These are phyloP conservation scores for Calycopis cecrops DNA, from an alignment of 1,140 invertebrate species.

Conservation along the genomic window DNA sequence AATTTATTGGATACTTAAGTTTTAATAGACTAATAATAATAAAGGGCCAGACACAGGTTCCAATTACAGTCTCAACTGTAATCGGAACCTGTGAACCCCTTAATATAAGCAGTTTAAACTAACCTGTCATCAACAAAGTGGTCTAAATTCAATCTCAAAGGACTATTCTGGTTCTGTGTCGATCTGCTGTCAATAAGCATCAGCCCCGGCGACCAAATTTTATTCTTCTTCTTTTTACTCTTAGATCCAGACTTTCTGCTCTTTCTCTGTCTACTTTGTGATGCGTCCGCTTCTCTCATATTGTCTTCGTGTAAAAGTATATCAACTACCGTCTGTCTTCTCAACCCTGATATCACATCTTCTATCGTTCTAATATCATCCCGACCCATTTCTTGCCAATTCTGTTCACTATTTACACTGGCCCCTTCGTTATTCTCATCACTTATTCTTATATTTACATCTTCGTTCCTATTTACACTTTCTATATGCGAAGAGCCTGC, in stretches of 20 bases:
- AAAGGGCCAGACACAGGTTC: too few species aligned
- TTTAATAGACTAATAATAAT: too few species aligned
- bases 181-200: constrained; percentile 59
- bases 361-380: constrained; percentile 51
- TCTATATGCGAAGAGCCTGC: constrained; percentile 54
- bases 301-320: constrained; percentile 42
- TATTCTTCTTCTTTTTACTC: constrained; percentile 49
- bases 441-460: constrained; percentile 43
- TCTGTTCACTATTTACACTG: constrained; percentile 26
- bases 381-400: constrained; percentile 27
- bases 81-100: too few species aligned
- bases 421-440: constrained; percentile 39
- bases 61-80: too few species aligned
- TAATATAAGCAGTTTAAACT: too few species aligned
- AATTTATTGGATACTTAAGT: too few species aligned
- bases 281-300: constrained; percentile 33
- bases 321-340: constrained; percentile 45
- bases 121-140: constrained; percentile 69
- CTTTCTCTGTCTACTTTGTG: constrained; percentile 45
- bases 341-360: constrained; percentile 51
- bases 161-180: constrained; percentile 43
- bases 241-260: constrained; percentile 40
- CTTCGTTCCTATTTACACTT: constrained; percentile 28
- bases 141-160: constrained; percentile 65
- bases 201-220: constrained; percentile 62